Evolutionary conservation across 2,888 invertebrate species (phyloP), one percentile per base, ranked within the genome.

Genomic region (Dermolepida albohirtum): DNA sequence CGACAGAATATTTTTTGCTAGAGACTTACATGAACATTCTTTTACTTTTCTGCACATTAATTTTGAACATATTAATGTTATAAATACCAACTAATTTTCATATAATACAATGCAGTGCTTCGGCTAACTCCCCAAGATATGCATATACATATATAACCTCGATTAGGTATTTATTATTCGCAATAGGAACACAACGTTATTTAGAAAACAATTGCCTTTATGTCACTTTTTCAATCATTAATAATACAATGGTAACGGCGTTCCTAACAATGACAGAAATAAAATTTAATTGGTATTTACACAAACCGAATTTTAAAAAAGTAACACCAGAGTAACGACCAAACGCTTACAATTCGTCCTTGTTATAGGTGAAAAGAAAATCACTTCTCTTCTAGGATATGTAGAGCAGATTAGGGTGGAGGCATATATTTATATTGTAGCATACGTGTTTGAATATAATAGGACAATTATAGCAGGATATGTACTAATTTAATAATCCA

Each of bases 261-360:
- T 59, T 59, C n/a, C 17, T 29, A 47, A 59, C 47, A 44, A 44
- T n/a, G 41, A 41, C 29, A 59, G 44, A 59, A 47, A 59, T 59
- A 59, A 59, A 59, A 44, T 59, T 12, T 44, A 59, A 59, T 59
- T 44, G 44, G 59, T 27, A 44, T 29, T 12, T 27, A 44, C 8
- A 29, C 44, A 44, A 27, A 12, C 44, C 44, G 16, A 59, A 59
- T 59, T 59, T 44, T 59, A 44, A 29, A 59, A 29, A 27, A 12
- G 2, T 12, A 16, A 12, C n/a, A 54, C 17, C n/a, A 43, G 43
- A 57, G 29, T n/a, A 8, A 11, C 29, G 29, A 47, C n/a, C 6
- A 22, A 22, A 10, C 29, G 14, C 12, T 29, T 29, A n/a, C 29
- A 44, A 59, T 59, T 44, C 14, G 59, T 44, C 59, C 59, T 59